Evolutionary conservation across 1,140 invertebrate species (phyloP).

Genomic region (Magallana angulata): DNA sequence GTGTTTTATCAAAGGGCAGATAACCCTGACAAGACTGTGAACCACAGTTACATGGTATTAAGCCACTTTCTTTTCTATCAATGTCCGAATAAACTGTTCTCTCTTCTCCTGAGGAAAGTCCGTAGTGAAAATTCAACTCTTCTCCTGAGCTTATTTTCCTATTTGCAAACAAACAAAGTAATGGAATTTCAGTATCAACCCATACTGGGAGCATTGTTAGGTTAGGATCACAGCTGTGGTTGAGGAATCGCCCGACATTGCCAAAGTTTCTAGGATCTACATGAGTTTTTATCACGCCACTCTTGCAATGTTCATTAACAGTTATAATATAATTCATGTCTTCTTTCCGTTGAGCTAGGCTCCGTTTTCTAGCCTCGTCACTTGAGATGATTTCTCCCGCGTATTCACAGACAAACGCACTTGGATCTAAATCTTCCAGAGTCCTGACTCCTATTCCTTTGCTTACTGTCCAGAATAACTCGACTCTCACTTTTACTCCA

Average conservation of each 20-base stretch:
- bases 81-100: not conserved
- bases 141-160: slow-evolving; percentile 84
- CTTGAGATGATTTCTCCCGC: slow-evolving; percentile 90
- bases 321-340: slow-evolving; percentile 91
- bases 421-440: slow-evolving; percentile 81
- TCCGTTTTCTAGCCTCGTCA: slow-evolving; percentile 84
- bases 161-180: slow-evolving; percentile 89
- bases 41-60: slow-evolving; percentile 9
- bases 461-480: slow-evolving; percentile 79
- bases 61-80: not conserved
- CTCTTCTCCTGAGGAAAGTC: slow-evolving; percentile 36
- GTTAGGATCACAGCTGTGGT: slow-evolving; percentile 95
- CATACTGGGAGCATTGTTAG: slow-evolving; percentile 88
- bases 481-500: slow-evolving; percentile 84
- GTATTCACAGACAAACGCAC: slow-evolving; percentile 94
- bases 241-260: slow-evolving; percentile 94
- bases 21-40: not conserved
- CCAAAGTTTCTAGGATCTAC: slow-evolving; percentile 90
- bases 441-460: slow-evolving; percentile 90
- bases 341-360: slow-evolving; percentile 43
- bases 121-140: slow-evolving; percentile 85
- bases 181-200: slow-evolving; percentile 86
- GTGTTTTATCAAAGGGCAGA: slow-evolving; percentile 24
- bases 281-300: slow-evolving; percentile 82
- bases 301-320: slow-evolving; percentile 85